phyloP scores from a whole-genome alignment of 37 sponge, comb jelly and placozoan genomes.

The Bolinopsis microptera region DNA sequence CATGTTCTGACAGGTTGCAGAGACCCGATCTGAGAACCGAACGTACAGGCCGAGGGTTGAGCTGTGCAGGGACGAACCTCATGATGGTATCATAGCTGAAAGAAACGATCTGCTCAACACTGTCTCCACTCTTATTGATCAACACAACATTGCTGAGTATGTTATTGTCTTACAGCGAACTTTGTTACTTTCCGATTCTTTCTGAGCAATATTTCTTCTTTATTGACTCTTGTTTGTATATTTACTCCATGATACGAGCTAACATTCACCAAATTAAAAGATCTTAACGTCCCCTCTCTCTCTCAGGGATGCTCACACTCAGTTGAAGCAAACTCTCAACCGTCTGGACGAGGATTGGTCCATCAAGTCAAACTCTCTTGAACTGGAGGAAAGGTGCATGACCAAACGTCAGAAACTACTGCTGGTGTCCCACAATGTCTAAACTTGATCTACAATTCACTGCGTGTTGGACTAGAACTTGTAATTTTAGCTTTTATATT shows the following conservation, averaged over 20 bases:
- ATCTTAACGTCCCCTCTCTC: too few relatives aligned
- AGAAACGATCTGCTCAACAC: conserved; percentile 76
- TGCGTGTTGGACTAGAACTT: not conserved
- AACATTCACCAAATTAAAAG: too few relatives aligned
- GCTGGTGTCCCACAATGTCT: conserved; percentile 12
- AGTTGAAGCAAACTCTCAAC: conserved; percentile 78
- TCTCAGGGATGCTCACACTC: conserved; percentile 73
- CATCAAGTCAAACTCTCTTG: conserved; percentile 80
- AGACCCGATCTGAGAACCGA: conserved; percentile 90
- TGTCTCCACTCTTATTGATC: conserved; percentile 74
- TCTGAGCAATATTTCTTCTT: too few relatives aligned
- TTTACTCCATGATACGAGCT: too few relatives aligned
- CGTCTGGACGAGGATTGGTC: conserved; percentile 76
- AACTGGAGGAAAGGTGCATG: conserved; percentile 82
- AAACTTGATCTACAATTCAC: not conserved
- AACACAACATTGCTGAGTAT: conserved; percentile 78
- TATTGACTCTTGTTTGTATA: too few relatives aligned
- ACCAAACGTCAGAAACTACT: conserved; percentile 70
- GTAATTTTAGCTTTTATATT: not conserved
- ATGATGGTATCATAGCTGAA: conserved; percentile 84
- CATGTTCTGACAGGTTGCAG: conserved; percentile 87
- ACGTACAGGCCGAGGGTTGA: conserved; percentile 88
- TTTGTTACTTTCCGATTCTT: not conserved
- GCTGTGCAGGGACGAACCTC: conserved; percentile 85
- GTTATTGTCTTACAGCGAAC: conserved; percentile 7